These are phyloP conservation scores for Parambassis ranga DNA, from an alignment of 2,797 vertebrate species.

Conservation along the genomic window DNA sequence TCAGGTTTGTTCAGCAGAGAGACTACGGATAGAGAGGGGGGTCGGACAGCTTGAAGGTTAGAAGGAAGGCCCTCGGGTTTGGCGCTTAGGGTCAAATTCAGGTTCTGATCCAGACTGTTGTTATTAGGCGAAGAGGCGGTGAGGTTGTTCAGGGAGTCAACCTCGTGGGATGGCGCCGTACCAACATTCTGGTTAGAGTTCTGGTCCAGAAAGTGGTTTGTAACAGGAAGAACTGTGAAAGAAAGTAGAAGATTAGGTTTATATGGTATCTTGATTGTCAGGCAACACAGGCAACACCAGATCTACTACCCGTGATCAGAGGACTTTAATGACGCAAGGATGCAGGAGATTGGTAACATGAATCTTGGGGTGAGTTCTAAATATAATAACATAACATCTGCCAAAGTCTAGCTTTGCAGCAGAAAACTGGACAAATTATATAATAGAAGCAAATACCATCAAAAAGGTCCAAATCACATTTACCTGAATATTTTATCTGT, in stretches of 20 bases:
- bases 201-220: slow-evolving; percentile 60
- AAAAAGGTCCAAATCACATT: not conserved
- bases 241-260: slow-evolving; percentile 1
- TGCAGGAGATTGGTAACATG: not conserved
- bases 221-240: slow-evolving; percentile 62
- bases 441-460: no score
- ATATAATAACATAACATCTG: no score
- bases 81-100: slow-evolving; percentile 62
- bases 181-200: slow-evolving; percentile 61
- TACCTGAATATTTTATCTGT: slow-evolving; percentile 4
- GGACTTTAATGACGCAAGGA: not conserved
- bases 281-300: no score
- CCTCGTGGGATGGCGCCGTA: slow-evolving; percentile 19
- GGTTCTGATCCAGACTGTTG: slow-evolving; percentile 65
- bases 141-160: slow-evolving; percentile 64
- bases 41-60: slow-evolving; percentile 40
- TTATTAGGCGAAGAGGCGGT: slow-evolving; percentile 10
- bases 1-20: slow-evolving; percentile 70
- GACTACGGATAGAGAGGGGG: slow-evolving; percentile 64
- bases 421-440: no score
- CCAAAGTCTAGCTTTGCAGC: no score
- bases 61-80: slow-evolving; percentile 20
- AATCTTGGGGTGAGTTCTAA: not conserved
- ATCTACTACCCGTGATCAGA: not conserved
- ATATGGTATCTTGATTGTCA: no score